These are phyloP conservation scores for Gobio occitaniae DNA, from an alignment of 2,797 vertebrate species.

Conservation along the genomic window DNA sequence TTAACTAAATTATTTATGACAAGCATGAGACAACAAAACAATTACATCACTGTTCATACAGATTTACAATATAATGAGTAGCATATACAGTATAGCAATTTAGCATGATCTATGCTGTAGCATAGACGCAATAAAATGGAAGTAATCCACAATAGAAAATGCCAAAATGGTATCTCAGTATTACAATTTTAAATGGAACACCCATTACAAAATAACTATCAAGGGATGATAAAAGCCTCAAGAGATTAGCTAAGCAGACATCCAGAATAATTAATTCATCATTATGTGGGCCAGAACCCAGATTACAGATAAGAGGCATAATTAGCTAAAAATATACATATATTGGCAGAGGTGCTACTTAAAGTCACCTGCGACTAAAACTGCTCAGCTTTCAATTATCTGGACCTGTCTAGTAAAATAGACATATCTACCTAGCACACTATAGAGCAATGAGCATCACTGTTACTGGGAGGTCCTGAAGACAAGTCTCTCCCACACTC, in stretches of 20 bases:
- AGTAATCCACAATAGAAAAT: conserved; percentile 39
- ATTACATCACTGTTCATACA: conserved; percentile 33
- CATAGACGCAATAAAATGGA: conserved; percentile 36
- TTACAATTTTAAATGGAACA: conserved; percentile 41
- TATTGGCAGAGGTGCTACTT: conserved; percentile 46
- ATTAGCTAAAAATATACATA: conserved; percentile 10
- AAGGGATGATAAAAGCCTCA: conserved; percentile 16
- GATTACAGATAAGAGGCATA: conserved; percentile 46
- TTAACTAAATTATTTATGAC: conserved; percentile 10
- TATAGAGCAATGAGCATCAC: conserved; percentile 54
- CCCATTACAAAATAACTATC: conserved; percentile 35
- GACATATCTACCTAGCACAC: conserved; percentile 56
- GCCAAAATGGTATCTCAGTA: conserved; percentile 24
- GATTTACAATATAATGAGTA: neutral
- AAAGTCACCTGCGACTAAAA: conserved; percentile 50
- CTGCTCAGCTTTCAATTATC: conserved; percentile 53
- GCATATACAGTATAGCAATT: neutral
- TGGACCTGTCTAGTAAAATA: conserved; percentile 43
- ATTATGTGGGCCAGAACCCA: conserved; percentile 34
- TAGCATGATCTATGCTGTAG: conserved; percentile 46
- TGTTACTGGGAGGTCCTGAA: conserved; percentile 58
- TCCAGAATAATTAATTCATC: conserved; percentile 28
- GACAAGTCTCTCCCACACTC: conserved; percentile 65
- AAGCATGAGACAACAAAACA: conserved; percentile 55
- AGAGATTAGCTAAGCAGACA: conserved; percentile 36